phyloP scores from a whole-genome alignment of 2,888 invertebrate genomes.

The Liposcelis brunnea region DNA sequence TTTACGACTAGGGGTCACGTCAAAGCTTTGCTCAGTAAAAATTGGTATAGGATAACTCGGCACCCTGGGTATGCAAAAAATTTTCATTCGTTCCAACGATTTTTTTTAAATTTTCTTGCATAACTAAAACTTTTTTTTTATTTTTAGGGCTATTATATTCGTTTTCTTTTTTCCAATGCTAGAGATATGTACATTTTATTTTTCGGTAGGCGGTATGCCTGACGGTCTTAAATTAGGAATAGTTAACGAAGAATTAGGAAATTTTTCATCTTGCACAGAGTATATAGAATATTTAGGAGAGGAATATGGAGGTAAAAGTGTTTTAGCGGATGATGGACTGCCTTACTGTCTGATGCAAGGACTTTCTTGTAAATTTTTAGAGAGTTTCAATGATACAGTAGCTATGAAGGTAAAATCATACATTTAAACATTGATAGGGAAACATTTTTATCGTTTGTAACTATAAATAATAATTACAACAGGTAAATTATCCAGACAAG shows the following conservation, averaged over 20 bases:
- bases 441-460: not conserved
- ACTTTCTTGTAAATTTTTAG: conserved; percentile 36
- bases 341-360: conserved; percentile 9
- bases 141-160: conserved; percentile 60
- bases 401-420: conserved; percentile 28
- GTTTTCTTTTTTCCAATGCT: conserved; percentile 65
- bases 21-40: conserved; percentile 51
- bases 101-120: not conserved
- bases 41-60: conserved; percentile 47
- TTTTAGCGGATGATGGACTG: not conserved
- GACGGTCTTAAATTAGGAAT: conserved; percentile 52
- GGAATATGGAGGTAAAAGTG: conserved; percentile 16
- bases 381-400: conserved; percentile 37
- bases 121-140: conserved; percentile 14
- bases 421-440: conserved; percentile 5
- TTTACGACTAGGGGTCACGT: conserved; percentile 16
- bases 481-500: conserved; percentile 34
- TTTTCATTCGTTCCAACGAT: not conserved
- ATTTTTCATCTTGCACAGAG: conserved; percentile 8
- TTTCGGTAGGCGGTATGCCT: conserved; percentile 63
- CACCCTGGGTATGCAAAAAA: conserved; percentile 44
- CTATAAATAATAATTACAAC: not conserved
- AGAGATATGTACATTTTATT: conserved; percentile 61
- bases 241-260: conserved; percentile 50
- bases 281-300: conserved; percentile 10